Percentiles rank a stretch among this genome's conserved stretches.
Conservation (phyloP, 2,113 vertebrate genomes). For the Porphyrio hochstetteri region DNA sequence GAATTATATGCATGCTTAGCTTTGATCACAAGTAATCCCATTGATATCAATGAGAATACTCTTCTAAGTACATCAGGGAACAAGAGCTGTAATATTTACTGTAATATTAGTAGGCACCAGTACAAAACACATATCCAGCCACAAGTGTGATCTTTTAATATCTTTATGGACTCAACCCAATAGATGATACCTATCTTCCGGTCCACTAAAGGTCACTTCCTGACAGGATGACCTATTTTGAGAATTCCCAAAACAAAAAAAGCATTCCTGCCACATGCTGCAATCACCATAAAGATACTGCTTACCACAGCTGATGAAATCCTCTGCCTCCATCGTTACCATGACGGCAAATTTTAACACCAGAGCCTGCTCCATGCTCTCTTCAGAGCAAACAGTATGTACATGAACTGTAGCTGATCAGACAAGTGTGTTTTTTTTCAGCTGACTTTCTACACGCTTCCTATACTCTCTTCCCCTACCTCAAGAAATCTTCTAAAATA, state of each 20-base stretch:
- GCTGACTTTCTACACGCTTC: neutral
- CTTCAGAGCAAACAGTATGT: neutral
- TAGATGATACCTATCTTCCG: conserved; percentile 33
- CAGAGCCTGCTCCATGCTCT: neutral
- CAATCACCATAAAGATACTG: neutral
- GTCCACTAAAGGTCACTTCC: conserved; percentile 20
- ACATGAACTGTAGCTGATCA: neutral
- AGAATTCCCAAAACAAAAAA: neutral
- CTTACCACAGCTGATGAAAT: neutral
- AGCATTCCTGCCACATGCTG: neutral
- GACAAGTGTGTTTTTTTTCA: neutral
- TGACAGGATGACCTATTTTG: neutral
- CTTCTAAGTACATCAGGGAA: neutral
- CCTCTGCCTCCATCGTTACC: neutral
- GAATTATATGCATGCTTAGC: neutral
- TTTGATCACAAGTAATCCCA: neutral
- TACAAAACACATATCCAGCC: conserved; percentile 4
- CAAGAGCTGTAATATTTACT: neutral
- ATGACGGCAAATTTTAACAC: neutral
- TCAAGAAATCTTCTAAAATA: neutral
- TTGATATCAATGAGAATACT: neutral
- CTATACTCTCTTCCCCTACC: neutral
- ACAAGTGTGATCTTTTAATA: neutral
- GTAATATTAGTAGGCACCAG: neutral
- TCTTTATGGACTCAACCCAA: neutral